A percentile compares a stretch with the other conserved stretches of the same genome.
These are phyloP conservation scores for Pelecanoides urinatrix DNA, from an alignment of 2,113 vertebrate species.

Conservation along the genomic window DNA sequence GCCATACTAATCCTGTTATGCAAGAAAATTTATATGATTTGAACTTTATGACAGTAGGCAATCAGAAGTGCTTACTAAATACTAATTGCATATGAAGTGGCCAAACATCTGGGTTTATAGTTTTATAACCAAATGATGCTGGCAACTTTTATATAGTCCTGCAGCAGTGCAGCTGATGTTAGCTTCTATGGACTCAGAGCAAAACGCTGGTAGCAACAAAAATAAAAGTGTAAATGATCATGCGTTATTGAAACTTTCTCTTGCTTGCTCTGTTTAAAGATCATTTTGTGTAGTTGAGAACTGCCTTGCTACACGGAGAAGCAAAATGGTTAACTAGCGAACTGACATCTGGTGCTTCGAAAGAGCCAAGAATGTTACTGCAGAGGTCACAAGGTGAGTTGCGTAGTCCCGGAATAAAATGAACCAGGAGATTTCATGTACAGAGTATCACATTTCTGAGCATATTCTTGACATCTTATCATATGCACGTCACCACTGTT, in stretches of 20 bases:
- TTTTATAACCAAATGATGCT: neutral
- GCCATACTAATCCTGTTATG: neutral
- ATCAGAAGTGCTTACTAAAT: neutral
- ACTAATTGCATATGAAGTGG: neutral
- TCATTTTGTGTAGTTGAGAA: neutral
- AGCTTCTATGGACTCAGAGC: neutral
- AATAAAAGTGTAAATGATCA: neutral
- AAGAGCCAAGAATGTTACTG: slow-evolving; percentile 30
- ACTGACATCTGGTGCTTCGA: slow-evolving; percentile 21
- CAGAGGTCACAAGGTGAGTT: slow-evolving; percentile 36
- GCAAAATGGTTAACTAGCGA: slow-evolving; percentile 28
- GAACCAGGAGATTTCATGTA: slow-evolving; percentile 9
- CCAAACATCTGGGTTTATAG: neutral
- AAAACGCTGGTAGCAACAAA: neutral
- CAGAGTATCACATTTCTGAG: slow-evolving; percentile 51
- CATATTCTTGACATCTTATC: slow-evolving; percentile 42
- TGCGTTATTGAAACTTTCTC: neutral
- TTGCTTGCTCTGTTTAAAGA: neutral
- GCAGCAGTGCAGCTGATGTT: neutral
- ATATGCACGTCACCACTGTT: slow-evolving; percentile 38
- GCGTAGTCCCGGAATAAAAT: neutral
- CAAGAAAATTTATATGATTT: neutral
- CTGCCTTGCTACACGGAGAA: neutral
- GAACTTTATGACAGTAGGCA: neutral
- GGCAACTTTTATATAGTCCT: neutral